These are phyloP conservation scores for Polylopha cassiicola DNA, from an alignment of 2,888 invertebrate species.

Conservation along the genomic window DNA sequence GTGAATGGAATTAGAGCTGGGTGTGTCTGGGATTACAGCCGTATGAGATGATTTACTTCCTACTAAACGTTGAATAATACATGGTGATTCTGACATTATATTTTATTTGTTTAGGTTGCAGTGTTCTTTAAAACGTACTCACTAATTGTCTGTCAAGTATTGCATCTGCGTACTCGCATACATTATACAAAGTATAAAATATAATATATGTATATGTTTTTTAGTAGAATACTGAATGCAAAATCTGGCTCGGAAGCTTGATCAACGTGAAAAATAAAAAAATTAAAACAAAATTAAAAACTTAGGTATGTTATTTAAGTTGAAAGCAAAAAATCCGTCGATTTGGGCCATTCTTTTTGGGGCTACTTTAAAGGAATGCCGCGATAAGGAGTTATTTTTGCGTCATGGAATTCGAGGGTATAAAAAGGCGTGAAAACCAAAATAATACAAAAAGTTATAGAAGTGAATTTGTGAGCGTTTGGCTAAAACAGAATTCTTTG, in stretches of 20 bases:
- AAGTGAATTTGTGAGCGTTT: conserved; percentile 77
- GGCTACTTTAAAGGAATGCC: conserved; percentile 72
- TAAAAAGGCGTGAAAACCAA: conserved; percentile 77
- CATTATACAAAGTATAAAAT: too few species aligned
- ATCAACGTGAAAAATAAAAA: conserved; percentile 50
- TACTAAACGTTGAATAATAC: conserved; percentile 31
- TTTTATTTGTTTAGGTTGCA: conserved; percentile 13
- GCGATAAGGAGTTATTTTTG: conserved; percentile 76
- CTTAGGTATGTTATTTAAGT: conserved; percentile 57
- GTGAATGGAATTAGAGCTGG: conserved; percentile 41
- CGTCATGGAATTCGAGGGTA: conserved; percentile 68
- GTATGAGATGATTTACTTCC: conserved; percentile 29
- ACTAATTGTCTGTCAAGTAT: too few species aligned
- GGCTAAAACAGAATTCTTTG: conserved; percentile 75
- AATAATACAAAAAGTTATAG: conserved; percentile 74
- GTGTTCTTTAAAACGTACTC: conserved; percentile 5
- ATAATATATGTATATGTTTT: too few species aligned
- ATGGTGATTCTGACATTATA: conserved; percentile 20
- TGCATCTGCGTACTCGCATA: too few species aligned
- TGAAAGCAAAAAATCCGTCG: conserved; percentile 58
- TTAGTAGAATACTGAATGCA: too few species aligned
- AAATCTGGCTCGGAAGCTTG: conserved; percentile 37
- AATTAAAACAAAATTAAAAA: conserved; percentile 42
- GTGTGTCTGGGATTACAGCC: conserved; percentile 35
- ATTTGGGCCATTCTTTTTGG: conserved; percentile 61